Evolutionary conservation across 2,888 invertebrate species (phyloP).

Genomic region (Girardia tigrina): DNA sequence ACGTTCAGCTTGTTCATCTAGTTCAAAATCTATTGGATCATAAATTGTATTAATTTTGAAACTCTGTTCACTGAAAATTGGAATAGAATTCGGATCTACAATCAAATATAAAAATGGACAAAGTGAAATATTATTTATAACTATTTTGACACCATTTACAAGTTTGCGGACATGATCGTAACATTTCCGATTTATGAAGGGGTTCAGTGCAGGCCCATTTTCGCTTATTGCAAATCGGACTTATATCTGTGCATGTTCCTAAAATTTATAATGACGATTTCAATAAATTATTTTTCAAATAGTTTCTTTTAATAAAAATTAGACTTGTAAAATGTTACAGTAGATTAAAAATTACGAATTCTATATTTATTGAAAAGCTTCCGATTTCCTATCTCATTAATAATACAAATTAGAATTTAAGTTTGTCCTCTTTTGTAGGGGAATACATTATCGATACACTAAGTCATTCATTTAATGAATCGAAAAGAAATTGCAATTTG

Average conservation of each 20-base stretch:
- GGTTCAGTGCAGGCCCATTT: not conserved
- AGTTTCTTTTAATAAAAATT: no score
- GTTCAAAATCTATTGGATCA: not conserved
- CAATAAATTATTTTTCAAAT: no score
- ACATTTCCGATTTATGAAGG: not conserved
- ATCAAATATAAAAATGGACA: not conserved
- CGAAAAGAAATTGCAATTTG: no score
- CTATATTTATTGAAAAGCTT: no score
- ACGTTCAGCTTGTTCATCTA: not conserved
- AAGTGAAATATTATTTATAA: not conserved
- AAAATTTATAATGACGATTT: no score
- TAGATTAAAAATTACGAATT: no score
- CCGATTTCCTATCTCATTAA: no score
- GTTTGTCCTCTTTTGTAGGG: no score
- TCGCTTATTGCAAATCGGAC: not conserved
- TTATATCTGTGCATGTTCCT: not conserved
- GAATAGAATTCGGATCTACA: not conserved
- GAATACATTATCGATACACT: no score
- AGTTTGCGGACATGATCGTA: not conserved
- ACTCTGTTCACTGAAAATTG: not conserved
- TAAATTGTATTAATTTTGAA: not conserved
- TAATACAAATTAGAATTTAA: no score
- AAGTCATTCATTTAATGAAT: no score
- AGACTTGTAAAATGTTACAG: no score
- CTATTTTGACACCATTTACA: constrained; percentile 20